A percentile compares a stretch with the other conserved stretches of the same genome.
These are phyloP conservation scores for Aphelinus atriplicis DNA, from an alignment of 1,140 invertebrate species.

Conservation along the genomic window DNA sequence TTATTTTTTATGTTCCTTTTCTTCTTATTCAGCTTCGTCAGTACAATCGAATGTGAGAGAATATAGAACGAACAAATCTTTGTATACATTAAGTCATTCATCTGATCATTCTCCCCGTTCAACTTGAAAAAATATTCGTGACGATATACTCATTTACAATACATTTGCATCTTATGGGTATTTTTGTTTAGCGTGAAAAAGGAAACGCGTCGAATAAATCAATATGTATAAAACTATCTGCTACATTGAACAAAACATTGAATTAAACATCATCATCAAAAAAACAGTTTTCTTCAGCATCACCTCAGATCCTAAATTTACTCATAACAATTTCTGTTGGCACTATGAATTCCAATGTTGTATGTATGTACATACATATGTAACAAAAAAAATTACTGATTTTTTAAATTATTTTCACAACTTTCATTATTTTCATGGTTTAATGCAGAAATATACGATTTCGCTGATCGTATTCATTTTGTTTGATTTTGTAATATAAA, in stretches of 20 bases:
- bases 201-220: no score
- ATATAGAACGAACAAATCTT: neutral
- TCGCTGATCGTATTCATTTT: conserved; percentile 9
- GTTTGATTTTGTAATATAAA: conserved; percentile 29
- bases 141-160: no score
- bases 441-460: conserved; percentile 13
- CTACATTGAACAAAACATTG: no score
- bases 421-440: conserved; percentile 13
- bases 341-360: conserved; percentile 27
- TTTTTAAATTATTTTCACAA: conserved; percentile 39
- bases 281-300: no score
- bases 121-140: no score
- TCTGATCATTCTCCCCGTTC: no score
- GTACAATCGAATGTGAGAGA: neutral
- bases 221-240: no score
- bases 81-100: no score
- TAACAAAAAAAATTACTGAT: conserved; percentile 48
- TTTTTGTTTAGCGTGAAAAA: no score
- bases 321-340: conserved; percentile 20
- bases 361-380: conserved; percentile 43
- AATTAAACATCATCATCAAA: no score
- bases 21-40: conserved; percentile 4
- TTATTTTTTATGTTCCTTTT: neutral
- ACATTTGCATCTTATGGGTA: no score
- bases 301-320: no score